A percentile compares a stretch with the other conserved stretches of the same genome.
These are phyloP conservation scores for Ylistrum balloti DNA, from an alignment of 1,140 invertebrate species.

Conservation along the genomic window DNA sequence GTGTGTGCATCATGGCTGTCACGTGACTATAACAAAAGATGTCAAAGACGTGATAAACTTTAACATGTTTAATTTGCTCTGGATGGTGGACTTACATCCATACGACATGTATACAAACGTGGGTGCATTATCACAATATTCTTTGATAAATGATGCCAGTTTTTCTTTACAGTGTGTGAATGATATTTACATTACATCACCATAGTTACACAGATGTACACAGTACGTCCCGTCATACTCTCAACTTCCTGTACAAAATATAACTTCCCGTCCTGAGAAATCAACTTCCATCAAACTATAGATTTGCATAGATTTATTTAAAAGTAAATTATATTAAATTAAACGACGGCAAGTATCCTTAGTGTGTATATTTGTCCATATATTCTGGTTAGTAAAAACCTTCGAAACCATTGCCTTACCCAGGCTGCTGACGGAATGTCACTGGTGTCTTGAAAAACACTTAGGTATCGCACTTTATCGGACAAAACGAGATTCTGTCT, in stretches of 20 bases:
- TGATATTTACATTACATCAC: slow-evolving; percentile 40
- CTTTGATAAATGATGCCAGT: slow-evolving; percentile 38
- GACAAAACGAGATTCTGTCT: slow-evolving; percentile 38
- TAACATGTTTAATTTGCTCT: slow-evolving; percentile 34
- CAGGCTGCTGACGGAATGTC: slow-evolving; percentile 27
- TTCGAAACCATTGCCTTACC: slow-evolving; percentile 32
- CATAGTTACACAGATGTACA: slow-evolving; percentile 32
- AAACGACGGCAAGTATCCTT: slow-evolving; percentile 24
- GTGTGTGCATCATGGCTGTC: slow-evolving; percentile 12
- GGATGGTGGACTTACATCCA: slow-evolving; percentile 37
- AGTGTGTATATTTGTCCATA: neutral
- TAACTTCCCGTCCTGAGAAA: slow-evolving; percentile 37
- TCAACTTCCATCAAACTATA: slow-evolving; percentile 29
- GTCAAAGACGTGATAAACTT: neutral
- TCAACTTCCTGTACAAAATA: slow-evolving; percentile 35
- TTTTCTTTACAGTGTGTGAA: slow-evolving; percentile 35
- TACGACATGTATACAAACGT: slow-evolving; percentile 38
- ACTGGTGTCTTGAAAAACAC: slow-evolving; percentile 25
- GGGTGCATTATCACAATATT: slow-evolving; percentile 34
- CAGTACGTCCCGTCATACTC: slow-evolving; percentile 20
- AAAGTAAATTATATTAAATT: slow-evolving; percentile 36
- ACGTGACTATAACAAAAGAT: neutral
- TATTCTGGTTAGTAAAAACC: neutral
- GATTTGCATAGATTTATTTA: slow-evolving; percentile 36
- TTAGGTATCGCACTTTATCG: slow-evolving; percentile 38